Evolutionary conservation across 2,888 invertebrate species (phyloP), one percentile per base, ranked within the genome.

Genomic region (Eupithecia tripunctaria): DNA sequence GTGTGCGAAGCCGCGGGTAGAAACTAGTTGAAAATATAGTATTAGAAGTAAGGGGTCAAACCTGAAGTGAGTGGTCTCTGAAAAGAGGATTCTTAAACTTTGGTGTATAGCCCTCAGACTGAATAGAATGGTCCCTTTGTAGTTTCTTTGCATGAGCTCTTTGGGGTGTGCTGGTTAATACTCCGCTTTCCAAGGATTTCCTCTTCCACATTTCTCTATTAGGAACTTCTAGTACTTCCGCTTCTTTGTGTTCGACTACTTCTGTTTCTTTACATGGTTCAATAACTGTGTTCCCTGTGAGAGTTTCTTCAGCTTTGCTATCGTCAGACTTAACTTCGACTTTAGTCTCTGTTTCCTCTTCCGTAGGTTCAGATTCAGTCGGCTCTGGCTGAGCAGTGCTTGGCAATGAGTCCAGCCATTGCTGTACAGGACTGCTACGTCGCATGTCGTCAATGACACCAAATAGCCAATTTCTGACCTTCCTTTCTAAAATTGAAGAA

Each of bases 351-450:
- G 85, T 84, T 72, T 77, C 80, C 21, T 73, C 70, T 43, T 81
- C 82, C 2, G 21, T 47, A 25, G 64, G 47, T 12, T 84, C 81
- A 59, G 79, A 38, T 36, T 84, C 82, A 8, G 80, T 71, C 51
- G 85, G 71, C 1, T 91, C 91, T 74, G 87, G 88, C 41, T 67
- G 38, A 7, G 77, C 10, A 10, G 68, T 70, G 67, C 73, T 76
- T 6, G 96, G 96, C 78, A 97, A 88, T 10, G 96, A 96, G 84
- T 97, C 96, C 77, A 97, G 95, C 97, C 97, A 97, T 91, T 96
- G 96, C 79, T 97, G 97, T 68, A 97, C 96, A 67, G 96, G 95
- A 78, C 96, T 96, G 85, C 96, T 96, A 72, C 96, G 95, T 81
- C 95, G 89, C 96, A 96, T 96, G 82, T 95, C 95, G 87, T 93